Evolutionary conservation across 1,140 invertebrate genomes (phyloP).

Genomic region (Rhagoletis pomonella): DNA sequence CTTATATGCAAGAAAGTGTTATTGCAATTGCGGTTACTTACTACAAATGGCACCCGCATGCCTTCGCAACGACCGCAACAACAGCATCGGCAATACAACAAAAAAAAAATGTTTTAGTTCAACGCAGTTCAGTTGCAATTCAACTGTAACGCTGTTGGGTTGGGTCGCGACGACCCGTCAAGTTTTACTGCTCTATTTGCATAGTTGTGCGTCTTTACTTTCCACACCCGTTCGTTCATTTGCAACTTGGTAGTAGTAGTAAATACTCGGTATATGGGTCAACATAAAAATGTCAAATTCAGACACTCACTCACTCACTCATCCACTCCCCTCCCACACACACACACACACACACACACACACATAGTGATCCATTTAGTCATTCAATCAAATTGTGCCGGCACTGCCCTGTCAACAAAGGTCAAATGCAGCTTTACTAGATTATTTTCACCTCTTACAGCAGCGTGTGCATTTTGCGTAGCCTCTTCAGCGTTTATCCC

Average conservation of each 20-base stretch:
- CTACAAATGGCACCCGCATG: background rate
- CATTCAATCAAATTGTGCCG: background rate
- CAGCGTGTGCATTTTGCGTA: background rate
- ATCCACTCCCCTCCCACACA: background rate
- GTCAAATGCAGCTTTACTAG: conserved; percentile 31
- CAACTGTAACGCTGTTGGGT: conserved; percentile 36
- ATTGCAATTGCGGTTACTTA: background rate
- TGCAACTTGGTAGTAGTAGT: background rate
- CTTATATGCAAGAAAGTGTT: background rate
- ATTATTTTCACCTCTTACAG: conserved; percentile 22
- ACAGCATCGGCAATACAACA: background rate
- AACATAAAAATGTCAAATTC: conserved; percentile 45
- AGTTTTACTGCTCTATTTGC: conserved; percentile 32
- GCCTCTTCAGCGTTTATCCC: background rate
- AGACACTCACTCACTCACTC: conserved; percentile 7
- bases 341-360: background rate
- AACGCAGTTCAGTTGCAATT: conserved; percentile 33
- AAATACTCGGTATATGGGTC: conserved; percentile 12
- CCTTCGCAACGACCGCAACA: too few species aligned
- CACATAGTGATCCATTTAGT: background rate
- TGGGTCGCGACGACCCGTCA: conserved; percentile 24
- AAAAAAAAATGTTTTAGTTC: conserved; percentile 8
- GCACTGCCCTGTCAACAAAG: conserved; percentile 13
- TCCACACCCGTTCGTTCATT: conserved; percentile 1
- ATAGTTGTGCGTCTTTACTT: background rate